phyloP scores from a whole-genome alignment of 2,797 vertebrate species.

The Lates japonicus region DNA sequence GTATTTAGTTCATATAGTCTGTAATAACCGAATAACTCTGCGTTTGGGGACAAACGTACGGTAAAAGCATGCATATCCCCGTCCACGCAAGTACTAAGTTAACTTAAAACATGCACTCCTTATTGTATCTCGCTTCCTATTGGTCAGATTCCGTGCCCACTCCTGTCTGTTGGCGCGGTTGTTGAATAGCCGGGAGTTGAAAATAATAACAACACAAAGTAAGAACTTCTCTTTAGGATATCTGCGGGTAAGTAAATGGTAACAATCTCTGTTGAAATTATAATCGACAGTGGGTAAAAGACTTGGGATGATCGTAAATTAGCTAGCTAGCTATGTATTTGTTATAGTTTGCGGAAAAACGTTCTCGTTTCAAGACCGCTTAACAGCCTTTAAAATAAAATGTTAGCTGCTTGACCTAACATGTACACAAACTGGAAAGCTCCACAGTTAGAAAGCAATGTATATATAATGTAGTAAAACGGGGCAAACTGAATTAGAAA shows the following conservation, averaged over 20 bases:
- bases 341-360: neutral
- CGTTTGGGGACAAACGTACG: rapidly evolving
- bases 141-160: conserved; percentile 56
- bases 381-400: neutral
- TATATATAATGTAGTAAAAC: neutral
- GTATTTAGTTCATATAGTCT: rapidly evolving
- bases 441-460: neutral
- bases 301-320: neutral
- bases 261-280: neutral
- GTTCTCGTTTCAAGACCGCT: neutral
- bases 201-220: neutral
- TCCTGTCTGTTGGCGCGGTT: conserved; percentile 75
- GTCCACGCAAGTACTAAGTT: rapidly evolving
- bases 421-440: neutral
- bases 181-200: conserved; percentile 46
- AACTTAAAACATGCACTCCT: neutral
- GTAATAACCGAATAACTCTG: rapidly evolving
- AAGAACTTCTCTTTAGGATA: neutral
- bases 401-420: neutral
- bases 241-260: conserved; percentile 42
- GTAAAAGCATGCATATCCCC: neutral
- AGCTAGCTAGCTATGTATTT: neutral
- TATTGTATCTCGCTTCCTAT: conserved; percentile 53
- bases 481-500: neutral
- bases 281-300: neutral